phyloP scores from a whole-genome alignment of 2,113 vertebrate genomes.

The Climacteris rufus region DNA sequence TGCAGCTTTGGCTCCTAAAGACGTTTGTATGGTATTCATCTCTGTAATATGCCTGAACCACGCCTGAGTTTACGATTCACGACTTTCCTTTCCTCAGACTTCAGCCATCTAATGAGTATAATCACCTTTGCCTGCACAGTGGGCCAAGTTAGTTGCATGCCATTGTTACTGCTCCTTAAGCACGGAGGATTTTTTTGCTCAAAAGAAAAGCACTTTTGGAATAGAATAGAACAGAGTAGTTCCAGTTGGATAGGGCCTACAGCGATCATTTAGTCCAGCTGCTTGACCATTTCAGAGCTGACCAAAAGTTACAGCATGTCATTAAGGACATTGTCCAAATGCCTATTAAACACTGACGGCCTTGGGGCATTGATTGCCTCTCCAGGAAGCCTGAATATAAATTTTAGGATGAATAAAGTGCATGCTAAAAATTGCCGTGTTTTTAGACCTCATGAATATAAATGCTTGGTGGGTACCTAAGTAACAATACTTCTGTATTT shows the following conservation, averaged over 20 bases:
- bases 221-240: not conserved
- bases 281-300: not conserved
- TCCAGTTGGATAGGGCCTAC: not conserved
- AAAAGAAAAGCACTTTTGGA: not conserved
- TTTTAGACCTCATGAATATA: not conserved
- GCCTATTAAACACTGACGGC: not conserved
- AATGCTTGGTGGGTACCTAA: not conserved
- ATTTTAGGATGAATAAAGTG: not conserved
- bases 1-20: not conserved
- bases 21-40: not conserved
- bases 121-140: not conserved
- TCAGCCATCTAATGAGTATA: not conserved
- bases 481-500: not conserved
- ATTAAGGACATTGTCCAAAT: not conserved
- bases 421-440: not conserved
- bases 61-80: not conserved
- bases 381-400: not conserved
- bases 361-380: not conserved
- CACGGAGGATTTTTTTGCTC: not conserved
- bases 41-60: not conserved
- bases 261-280: not conserved
- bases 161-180: not conserved
- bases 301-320: not conserved
- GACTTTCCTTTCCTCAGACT: not conserved
- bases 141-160: not conserved